These are phyloP conservation scores for Dugesia japonica DNA, from an alignment of 2,888 invertebrate genomes.

Conservation along the genomic window DNA sequence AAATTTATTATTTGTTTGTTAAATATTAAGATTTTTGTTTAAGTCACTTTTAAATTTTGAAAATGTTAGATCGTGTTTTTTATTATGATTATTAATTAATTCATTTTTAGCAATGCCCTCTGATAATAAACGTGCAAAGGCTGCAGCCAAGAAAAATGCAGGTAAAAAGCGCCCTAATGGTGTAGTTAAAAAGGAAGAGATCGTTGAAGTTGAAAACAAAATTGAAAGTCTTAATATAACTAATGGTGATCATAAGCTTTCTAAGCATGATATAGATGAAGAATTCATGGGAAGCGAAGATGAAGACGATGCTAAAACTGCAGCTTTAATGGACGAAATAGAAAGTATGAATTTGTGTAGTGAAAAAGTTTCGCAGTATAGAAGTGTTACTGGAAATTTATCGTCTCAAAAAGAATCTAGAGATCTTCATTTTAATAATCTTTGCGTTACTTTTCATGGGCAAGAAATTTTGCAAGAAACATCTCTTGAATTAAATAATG, in stretches of 20 bases:
- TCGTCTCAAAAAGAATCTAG: constrained; percentile 85
- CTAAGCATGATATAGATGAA: background rate
- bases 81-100: background rate
- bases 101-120: constrained; percentile 64
- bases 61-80: constrained; percentile 20
- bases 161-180: constrained; percentile 54
- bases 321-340: constrained; percentile 67
- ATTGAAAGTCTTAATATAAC: constrained; percentile 6
- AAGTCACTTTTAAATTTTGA: background rate
- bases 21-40: background rate
- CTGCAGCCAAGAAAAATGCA: constrained; percentile 87
- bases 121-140: constrained; percentile 90
- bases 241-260: background rate
- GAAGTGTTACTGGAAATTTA: constrained; percentile 63
- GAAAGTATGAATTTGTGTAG: constrained; percentile 63
- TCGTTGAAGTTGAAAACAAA: constrained; percentile 48
- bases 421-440: constrained; percentile 83
- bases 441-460: constrained; percentile 93
- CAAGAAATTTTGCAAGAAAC: constrained; percentile 86
- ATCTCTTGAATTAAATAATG: constrained; percentile 84
- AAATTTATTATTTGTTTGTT: too few relatives aligned
- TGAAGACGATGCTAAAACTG: constrained; percentile 48
- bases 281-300: constrained; percentile 34
- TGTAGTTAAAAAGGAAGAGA: constrained; percentile 36
- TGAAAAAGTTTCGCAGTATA: constrained; percentile 54